Conservation (phyloP, 2,113 vertebrate species). For the Conger conger region DNA sequence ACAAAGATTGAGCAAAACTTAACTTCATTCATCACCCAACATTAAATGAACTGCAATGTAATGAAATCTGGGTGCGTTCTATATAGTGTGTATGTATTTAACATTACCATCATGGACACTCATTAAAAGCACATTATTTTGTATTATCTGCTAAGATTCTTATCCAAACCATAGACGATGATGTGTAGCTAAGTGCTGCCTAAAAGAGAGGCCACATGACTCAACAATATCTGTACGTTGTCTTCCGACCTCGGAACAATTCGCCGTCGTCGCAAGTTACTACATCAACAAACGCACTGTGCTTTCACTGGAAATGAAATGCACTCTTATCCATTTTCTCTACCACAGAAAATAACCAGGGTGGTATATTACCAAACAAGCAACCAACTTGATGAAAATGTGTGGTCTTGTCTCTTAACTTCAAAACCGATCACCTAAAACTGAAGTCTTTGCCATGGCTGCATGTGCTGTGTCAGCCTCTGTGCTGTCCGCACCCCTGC, state of each 20-base stretch:
- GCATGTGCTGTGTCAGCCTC: not conserved
- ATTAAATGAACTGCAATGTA: not conserved
- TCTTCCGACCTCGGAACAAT: not conserved
- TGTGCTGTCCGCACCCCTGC: not conserved
- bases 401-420: not conserved
- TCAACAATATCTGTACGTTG: not conserved
- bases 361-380: not conserved
- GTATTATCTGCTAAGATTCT: not conserved
- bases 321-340: not conserved
- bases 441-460: not conserved
- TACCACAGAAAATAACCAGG: not conserved
- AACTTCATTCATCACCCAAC: not conserved
- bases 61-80: not conserved
- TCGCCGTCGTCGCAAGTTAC: not conserved
- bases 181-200: too few relatives aligned
- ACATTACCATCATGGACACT: not conserved
- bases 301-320: not conserved
- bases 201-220: not conserved
- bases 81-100: not conserved
- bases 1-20: not conserved
- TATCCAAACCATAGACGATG: not conserved
- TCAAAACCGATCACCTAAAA: not conserved
- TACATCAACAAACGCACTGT: not conserved
- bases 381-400: not conserved
- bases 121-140: not conserved